Evolutionary conservation across 1,140 invertebrate genomes (phyloP).

Genomic region (Apis cerana): DNA sequence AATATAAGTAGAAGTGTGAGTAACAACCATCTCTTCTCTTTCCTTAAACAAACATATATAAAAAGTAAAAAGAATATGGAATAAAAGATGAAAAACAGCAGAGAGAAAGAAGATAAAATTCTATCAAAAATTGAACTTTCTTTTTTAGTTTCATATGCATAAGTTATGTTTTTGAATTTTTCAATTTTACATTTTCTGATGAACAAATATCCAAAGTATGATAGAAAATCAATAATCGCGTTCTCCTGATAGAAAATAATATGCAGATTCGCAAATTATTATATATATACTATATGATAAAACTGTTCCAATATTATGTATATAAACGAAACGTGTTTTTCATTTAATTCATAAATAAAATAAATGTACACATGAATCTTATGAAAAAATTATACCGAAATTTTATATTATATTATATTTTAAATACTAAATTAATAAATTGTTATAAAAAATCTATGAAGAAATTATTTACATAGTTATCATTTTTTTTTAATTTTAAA

Average conservation of each 20-base stretch:
- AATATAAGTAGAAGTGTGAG: background rate
- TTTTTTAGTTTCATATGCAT: background rate
- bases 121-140: background rate
- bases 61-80: background rate
- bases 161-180: constrained; percentile 7
- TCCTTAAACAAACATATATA: background rate
- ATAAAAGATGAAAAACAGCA: constrained; percentile 1
- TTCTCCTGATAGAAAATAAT: background rate
- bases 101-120: constrained; percentile 18
- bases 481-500: too few species aligned
- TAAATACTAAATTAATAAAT: too few species aligned
- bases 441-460: too few species aligned
- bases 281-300: too few species aligned
- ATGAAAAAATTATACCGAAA: background rate
- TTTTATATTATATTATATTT: background rate
- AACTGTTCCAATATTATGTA: constrained; percentile 3
- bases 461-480: too few species aligned
- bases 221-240: constrained; percentile 11
- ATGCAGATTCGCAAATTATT: background rate
- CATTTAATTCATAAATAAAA: background rate
- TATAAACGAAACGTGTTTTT: background rate
- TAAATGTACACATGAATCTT: background rate
- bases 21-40: background rate
- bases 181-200: constrained; percentile 17
- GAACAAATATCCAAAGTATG: constrained; percentile 13